Conservation (phyloP, 2,888 invertebrate genomes). For the Prionchulus punctatus region DNA sequence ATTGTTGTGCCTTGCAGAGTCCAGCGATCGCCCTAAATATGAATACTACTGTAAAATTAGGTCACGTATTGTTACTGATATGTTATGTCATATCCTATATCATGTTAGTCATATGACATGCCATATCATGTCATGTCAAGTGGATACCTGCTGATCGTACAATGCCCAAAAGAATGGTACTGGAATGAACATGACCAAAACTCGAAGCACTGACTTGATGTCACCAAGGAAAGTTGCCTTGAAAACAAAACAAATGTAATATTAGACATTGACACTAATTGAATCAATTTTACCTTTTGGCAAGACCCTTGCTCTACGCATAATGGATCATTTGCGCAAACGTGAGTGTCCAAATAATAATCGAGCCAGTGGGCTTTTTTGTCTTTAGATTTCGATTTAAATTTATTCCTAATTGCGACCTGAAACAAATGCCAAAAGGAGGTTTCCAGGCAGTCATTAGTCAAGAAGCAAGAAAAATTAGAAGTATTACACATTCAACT, state of each 20-base stretch:
- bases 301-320: slow-evolving; percentile 11
- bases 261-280: slow-evolving; percentile 41
- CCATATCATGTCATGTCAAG: too few species aligned
- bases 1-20: too few species aligned
- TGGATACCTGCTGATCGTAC: slow-evolving; percentile 69
- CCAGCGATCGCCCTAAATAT: too few species aligned
- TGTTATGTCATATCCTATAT: too few species aligned
- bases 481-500: too few species aligned
- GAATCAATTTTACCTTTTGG: slow-evolving; percentile 6
- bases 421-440: slow-evolving; percentile 13
- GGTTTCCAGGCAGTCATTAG: too few species aligned
- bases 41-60: too few species aligned
- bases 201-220: slow-evolving; percentile 55
- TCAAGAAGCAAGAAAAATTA: too few species aligned
- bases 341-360: slow-evolving; percentile 20
- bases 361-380: slow-evolving; percentile 23
- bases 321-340: slow-evolving; percentile 18
- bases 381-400: slow-evolving; percentile 7
- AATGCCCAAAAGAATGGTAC: slow-evolving; percentile 91
- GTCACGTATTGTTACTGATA: too few species aligned
- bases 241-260: slow-evolving; percentile 42
- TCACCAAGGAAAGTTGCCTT: slow-evolving; percentile 46
- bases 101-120: too few species aligned
- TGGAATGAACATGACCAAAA: slow-evolving; percentile 67
- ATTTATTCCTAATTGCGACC: slow-evolving; percentile 17